Percentiles rank a stretch among this genome's conserved stretches.
Evolutionary conservation across 1,140 invertebrate species (phyloP).

Genomic region (Brachionus rotundiformis): DNA sequence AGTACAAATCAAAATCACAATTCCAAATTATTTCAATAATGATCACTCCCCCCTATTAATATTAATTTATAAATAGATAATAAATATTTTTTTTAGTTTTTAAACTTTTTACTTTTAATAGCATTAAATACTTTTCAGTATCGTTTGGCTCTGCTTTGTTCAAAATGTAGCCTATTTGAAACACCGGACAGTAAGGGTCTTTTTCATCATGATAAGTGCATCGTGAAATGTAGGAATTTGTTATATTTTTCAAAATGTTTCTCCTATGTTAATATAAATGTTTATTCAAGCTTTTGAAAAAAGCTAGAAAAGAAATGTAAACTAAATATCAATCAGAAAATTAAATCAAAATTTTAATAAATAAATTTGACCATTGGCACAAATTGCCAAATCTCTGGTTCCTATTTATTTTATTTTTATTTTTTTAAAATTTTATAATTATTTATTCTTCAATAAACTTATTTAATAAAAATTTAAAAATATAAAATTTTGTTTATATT

Average conservation of each 20-base stretch:
- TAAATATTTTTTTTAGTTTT: too few species aligned
- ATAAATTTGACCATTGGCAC: too few species aligned
- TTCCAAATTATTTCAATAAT: conserved; percentile 66
- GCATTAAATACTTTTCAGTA: not conserved
- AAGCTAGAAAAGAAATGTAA: too few species aligned
- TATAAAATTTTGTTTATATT: too few species aligned
- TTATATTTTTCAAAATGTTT: conserved; percentile 50
- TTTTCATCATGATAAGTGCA: conserved; percentile 39
- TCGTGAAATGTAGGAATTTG: not conserved
- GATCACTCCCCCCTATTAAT: conserved; percentile 66
- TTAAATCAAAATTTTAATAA: too few species aligned
- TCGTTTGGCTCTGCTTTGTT: conserved; percentile 12
- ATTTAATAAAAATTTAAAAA: too few species aligned
- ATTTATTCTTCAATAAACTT: too few species aligned
- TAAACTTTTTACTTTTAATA: not conserved
- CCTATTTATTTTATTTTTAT: too few species aligned
- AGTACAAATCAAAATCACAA: conserved; percentile 66
- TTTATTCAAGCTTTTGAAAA: too few species aligned
- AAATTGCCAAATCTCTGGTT: too few species aligned
- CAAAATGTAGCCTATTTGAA: conserved; percentile 45
- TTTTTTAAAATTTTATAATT: too few species aligned
- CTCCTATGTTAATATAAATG: conserved; percentile 12
- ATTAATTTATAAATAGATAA: conserved; percentile 53
- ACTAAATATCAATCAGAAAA: too few species aligned
- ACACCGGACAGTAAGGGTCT: conserved; percentile 47